A percentile compares a stretch with the other conserved stretches of the same genome.
Evolutionary conservation across 2,888 invertebrate species (phyloP).

Genomic region (Charanyca ferruginea): DNA sequence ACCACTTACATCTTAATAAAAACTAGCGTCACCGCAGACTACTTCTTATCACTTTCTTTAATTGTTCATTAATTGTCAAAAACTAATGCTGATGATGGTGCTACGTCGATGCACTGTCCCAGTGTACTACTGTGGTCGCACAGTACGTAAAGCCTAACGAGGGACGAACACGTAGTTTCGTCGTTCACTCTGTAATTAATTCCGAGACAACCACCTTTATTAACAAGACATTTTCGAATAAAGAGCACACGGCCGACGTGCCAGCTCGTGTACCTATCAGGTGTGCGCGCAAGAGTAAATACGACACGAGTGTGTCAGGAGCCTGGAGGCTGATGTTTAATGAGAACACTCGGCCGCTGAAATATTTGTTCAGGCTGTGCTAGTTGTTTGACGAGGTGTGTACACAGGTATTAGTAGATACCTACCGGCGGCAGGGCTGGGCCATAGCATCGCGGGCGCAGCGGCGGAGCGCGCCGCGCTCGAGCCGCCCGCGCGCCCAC

Average conservation of each 20-base stretch:
- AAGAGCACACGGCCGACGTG: slow-evolving; percentile 14
- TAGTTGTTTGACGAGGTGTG: slow-evolving; percentile 55
- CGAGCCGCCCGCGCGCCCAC: slow-evolving; percentile 17
- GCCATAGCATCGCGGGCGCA: slow-evolving; percentile 60
- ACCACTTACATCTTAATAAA: slow-evolving; percentile 48
- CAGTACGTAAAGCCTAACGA: slow-evolving; percentile 11
- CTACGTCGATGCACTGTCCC: not conserved
- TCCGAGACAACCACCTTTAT: slow-evolving; percentile 55
- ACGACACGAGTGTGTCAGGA: slow-evolving; percentile 47
- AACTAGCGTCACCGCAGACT: slow-evolving; percentile 1
- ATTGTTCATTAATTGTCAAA: slow-evolving; percentile 24
- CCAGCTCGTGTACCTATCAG: slow-evolving; percentile 33
- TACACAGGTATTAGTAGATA: slow-evolving; percentile 50
- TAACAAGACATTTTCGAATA: slow-evolving; percentile 48
- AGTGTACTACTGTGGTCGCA: slow-evolving; percentile 2
- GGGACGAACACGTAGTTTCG: slow-evolving; percentile 31
- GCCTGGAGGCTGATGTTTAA: slow-evolving; percentile 33
- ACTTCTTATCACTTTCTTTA: slow-evolving; percentile 21
- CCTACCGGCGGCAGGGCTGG: slow-evolving; percentile 58
- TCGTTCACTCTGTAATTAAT: slow-evolving; percentile 35
- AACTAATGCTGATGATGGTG: slow-evolving; percentile 15
- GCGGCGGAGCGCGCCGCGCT: slow-evolving; percentile 18
- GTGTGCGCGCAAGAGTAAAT: slow-evolving; percentile 27
- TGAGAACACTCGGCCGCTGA: slow-evolving; percentile 38
- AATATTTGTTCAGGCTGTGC: slow-evolving; percentile 51